Percentiles rank a stretch among this genome's conserved stretches.
These are phyloP conservation scores for Chymomyza caudatula DNA, from an alignment of 2,888 invertebrate species.

Conservation along the genomic window DNA sequence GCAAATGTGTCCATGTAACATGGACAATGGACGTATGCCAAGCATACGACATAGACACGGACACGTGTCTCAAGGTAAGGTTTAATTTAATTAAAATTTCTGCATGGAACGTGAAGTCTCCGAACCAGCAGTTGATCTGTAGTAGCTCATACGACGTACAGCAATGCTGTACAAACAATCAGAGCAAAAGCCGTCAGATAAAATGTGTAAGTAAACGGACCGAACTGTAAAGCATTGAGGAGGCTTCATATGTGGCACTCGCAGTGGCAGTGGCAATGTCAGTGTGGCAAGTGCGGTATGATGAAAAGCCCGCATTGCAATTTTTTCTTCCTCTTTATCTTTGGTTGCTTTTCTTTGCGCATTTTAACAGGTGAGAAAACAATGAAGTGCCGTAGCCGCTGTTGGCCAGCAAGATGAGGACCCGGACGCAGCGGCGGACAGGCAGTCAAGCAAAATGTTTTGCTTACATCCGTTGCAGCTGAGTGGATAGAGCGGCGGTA, in stretches of 20 bases:
- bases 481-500: background rate
- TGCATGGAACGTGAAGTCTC: constrained; percentile 34
- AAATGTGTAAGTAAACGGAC: constrained; percentile 25
- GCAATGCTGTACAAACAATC: constrained; percentile 58
- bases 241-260: background rate
- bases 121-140: constrained; percentile 57
- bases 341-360: constrained; percentile 1
- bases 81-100: constrained; percentile 71
- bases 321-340: constrained; percentile 11
- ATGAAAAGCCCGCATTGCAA: constrained; percentile 47
- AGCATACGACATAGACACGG: constrained; percentile 32
- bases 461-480: constrained; percentile 55
- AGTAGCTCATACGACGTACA: constrained; percentile 49
- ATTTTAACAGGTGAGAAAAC: constrained; percentile 34
- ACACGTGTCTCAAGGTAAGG: constrained; percentile 69
- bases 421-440: constrained; percentile 6
- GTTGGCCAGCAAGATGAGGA: background rate
- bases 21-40: constrained; percentile 1
- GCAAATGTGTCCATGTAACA: background rate
- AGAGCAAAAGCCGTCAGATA: constrained; percentile 39
- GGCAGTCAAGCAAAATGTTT: constrained; percentile 41
- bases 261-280: too few relatives aligned
- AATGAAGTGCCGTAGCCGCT: constrained; percentile 12
- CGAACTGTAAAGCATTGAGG: background rate
- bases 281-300: constrained; percentile 35